Base-by-base conservation (phyloP, 2,888 invertebrate species). In the Apotomis capreana region DNA sequence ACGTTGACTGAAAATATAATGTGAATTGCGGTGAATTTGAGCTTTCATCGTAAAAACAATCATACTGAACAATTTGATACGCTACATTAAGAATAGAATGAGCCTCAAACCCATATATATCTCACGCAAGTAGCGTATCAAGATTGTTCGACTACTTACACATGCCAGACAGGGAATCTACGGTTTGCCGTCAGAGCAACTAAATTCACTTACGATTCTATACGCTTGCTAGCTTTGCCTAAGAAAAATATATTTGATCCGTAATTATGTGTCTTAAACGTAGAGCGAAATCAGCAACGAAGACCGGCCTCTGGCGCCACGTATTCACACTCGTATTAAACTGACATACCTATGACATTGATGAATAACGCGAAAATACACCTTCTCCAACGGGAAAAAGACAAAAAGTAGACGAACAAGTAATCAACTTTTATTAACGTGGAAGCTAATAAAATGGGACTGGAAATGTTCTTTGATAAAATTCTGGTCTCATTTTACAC, bases 391-490 rank as follows among this genome's bases (percentile, higher is more conserved):
- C n/a, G 37, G 12, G 6, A 52, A 6, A 46, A 54, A 12, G 36
- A 26, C 26, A 5, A 4, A 64, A 13, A 65, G 52, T 54, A 46
- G 59, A 64, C 5, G 44, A 64, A 59, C 44, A 15, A 13, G n/a
- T 26, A 44, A 59, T 70, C 58, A 63, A 59, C 64, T 70, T 70
- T 64, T 59, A 70, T 59, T 64, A 52, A 44, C 13, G 13, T 49
- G 40, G 52, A 70, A 46, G 59, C 64, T 65, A 54, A 70, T 70
- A 70, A 70, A 54, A 70, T 44, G 46, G 51, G 58, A 15, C 52
- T 65, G 64, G 64, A 65, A 65, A 64, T 59, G 52, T 65, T 46
- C n/a, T 37, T 54, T 60, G 70, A 59, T 70, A 60, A 65, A 70
- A 70, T 64, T 63, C 54, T 40, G 40, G 5, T 40, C 57, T 40